Evolutionary conservation across 2,113 vertebrate genomes (phyloP), one percentile per base, ranked within the genome.

Genomic region (Forbesichthys papilliferus): DNA sequence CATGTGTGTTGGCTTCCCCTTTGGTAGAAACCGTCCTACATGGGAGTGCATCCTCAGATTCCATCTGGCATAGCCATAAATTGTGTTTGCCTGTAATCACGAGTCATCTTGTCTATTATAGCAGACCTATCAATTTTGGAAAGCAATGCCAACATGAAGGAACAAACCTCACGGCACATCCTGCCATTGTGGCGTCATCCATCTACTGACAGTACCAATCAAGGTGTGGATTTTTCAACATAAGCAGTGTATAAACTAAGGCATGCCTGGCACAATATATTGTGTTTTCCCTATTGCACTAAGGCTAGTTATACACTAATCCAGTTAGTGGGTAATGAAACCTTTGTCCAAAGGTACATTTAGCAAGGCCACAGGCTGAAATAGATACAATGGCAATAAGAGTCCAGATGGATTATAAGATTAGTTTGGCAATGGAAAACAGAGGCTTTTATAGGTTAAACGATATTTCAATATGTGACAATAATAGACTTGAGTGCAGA

Each of bases 61-160:
- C 87, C 83, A 87, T 88, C 86, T 86, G 86, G 72, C 16, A 48
- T 48, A 67, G 60, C 79, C 63, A 53, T 81, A 86, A 88, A 89
- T 87, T 88, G 78, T 59, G 68, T 83, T 88, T 82, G 78, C 77
- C 68, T 82, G 74, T 70, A 54, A 87, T 75, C 54, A 74, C 87
- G 74, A 73, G 84, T 84, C 87, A 87, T 84, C 78, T 86, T 79
- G 77, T 87, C 86, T 68, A 81, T 89, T 86, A 89, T 76, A 84
- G 64, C 83, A 71, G 69, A 36, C 74, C 84, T 82, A 84, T 89
- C 87, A 85, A 81, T 90, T 89, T 78, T 75, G 69, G 18, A 4
- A 56, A 70, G 83, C 74, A 27, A 61, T 69, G 82, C 84, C 56
- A 16, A 80, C 84, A 83, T 75, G 84, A 42, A 80, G 77, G 84